A percentile compares a stretch with the other conserved stretches of the same genome.
Conservation (phyloP, 2,113 vertebrate species). For the Charadrius vociferus region DNA sequence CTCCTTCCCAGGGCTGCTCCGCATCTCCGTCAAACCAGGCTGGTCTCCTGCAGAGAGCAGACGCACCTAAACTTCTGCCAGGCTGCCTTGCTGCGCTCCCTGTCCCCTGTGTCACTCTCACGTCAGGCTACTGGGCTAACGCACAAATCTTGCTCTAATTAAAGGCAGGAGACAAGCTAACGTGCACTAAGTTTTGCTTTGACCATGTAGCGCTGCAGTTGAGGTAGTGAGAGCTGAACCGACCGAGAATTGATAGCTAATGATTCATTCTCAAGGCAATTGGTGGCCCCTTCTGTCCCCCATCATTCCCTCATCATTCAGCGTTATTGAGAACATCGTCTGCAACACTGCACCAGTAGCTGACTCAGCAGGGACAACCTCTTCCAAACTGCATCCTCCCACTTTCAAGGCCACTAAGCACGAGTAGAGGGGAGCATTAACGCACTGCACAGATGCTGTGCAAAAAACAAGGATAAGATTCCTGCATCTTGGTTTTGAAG, state of each 20-base stretch:
- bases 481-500: not conserved
- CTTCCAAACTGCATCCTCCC: not conserved
- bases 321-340: accelerated
- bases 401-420: not conserved
- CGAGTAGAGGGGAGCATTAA: not conserved
- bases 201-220: not conserved
- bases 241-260: not conserved
- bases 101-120: not conserved
- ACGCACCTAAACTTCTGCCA: not conserved
- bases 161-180: not conserved
- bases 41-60: not conserved
- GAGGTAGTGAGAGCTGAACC: not conserved
- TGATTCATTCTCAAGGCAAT: not conserved
- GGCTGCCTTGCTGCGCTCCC: not conserved
- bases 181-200: accelerated
- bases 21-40: not conserved
- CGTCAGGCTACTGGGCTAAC: accelerated
- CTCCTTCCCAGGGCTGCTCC: not conserved
- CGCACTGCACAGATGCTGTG: accelerated
- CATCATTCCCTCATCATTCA: not conserved
- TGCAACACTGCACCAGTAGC: not conserved
- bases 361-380: not conserved
- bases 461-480: not conserved
- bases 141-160: not conserved
- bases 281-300: not conserved